Evolutionary conservation across 1,140 invertebrate genomes (phyloP), one percentile per base, ranked within the genome.

Genomic region (Physella acuta): DNA sequence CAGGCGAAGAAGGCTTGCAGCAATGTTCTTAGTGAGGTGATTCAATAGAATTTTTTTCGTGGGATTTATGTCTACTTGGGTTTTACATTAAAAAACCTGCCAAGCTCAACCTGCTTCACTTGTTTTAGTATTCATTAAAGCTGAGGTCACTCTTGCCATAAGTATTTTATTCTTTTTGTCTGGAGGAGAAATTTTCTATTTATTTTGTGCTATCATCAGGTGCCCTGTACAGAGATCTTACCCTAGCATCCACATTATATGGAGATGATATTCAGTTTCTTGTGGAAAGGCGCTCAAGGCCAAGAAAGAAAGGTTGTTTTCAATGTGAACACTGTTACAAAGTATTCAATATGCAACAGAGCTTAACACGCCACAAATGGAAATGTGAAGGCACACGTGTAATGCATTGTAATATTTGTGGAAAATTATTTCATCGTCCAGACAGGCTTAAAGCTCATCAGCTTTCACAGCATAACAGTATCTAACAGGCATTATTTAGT

Each of bases 281-380:
- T 61, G 17, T 39, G 28, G n/a, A 2, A 36, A 61, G 24, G 36
- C 34, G n/a, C 5, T 24, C 34, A 31, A 31, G 62, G 52, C 51
- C 62, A 2, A 49, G 64, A 11, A 55, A 66, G 37, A 66, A 44
- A 37, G 64, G 49, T 1, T 26, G 26, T 14, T 67, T 56, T 36
- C 26, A 39, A 26, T 72, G 71, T 28, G 33, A 51, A 17, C 51
- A 67, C 28, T 72, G 71, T 28, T 20, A 24, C 24, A 49, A 53
- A 51, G 51, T 68, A 44, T 72, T 72, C 51, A 66, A 64, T 53
- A 68, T 68, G 37, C 59, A 60, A 4, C 71, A 72, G 60, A 72
- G 71, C 28, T 44, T 72, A 28, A 55, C 59, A 5, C 60, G 71
- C 17, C 71, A 72, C 49, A 68, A 68, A 44, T 56, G 62, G 60